Evolutionary conservation across 2,888 invertebrate genomes (phyloP), one percentile per base, ranked within the genome.

Genomic region (Oligia latruncula): DNA sequence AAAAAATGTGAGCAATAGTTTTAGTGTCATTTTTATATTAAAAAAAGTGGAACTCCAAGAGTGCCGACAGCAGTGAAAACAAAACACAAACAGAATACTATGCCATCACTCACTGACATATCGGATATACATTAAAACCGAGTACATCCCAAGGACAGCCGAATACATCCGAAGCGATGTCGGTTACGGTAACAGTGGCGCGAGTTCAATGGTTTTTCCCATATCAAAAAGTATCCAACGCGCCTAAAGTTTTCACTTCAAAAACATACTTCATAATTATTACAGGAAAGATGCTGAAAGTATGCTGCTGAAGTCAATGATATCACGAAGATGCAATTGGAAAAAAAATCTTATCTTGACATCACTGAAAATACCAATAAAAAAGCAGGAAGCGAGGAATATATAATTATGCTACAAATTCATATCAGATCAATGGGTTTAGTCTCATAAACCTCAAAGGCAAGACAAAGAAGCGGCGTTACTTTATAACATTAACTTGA

Each of bases 401-500:
- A 80, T 62, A 65, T 35, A 40, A 40, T 40, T 40, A 35, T 65
- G 64, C 35, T 40, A 46, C n/a, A 67, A 72, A 74, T 68, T 55
- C 4, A 68, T n/a, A 71, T 85, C 23, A 29, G 43, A 80, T 82
- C 62, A 58, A 15, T 77, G 60, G 43, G 11, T 17, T 68, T 65
- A 52, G 23, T 66, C 17, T 58, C 5, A 52, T 64, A 40, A 74
- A 73, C 55, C 81, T 71, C 76, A 85, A 85, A 83, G 65, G 35
- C 49, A 62, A 66, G 70, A 85, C 65, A 66, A 84, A 82, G 74
- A 62, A 66, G 70, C 49, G 46, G 46, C 62, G 65, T 52, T 58
- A 49, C 66, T 85, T 67, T 81, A 81, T 73, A 71, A 77, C 35
- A 85, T 76, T 85, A 71, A 35, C 29, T 15, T 64, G 49, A 76